These are phyloP conservation scores for Diplogasteroides magnus DNA, from an alignment of 1,140 invertebrate genomes.

Conservation along the genomic window DNA sequence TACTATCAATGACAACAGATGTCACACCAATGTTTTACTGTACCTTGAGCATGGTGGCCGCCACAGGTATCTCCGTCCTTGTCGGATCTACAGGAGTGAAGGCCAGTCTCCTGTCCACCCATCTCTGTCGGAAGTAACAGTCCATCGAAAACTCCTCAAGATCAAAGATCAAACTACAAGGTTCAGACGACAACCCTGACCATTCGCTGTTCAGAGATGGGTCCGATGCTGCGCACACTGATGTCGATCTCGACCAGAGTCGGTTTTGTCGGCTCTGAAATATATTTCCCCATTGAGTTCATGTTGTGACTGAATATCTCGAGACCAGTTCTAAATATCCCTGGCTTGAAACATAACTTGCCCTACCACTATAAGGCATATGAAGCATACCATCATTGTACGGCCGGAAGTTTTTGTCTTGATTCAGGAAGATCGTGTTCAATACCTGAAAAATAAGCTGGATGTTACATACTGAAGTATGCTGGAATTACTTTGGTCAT, in stretches of 20 bases:
- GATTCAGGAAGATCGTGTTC: conserved; percentile 60
- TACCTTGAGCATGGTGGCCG: conserved; percentile 83
- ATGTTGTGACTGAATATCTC: too few species aligned
- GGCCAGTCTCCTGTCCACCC: conserved; percentile 83
- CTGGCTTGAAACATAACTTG: too few species aligned
- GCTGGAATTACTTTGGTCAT: too few species aligned
- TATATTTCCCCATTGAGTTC: conserved; percentile 15
- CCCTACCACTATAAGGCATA: too few species aligned
- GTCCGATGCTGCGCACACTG: conserved; percentile 61
- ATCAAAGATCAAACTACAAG: conserved; percentile 57
- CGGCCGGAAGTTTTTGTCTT: conserved; percentile 62
- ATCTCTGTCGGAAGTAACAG: conserved; percentile 96
- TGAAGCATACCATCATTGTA: conserved; percentile 58
- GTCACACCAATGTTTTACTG: conserved; percentile 67
- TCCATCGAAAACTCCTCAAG: conserved; percentile 88
- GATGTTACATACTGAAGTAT: too few species aligned
- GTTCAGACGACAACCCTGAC: conserved; percentile 51
- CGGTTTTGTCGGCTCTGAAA: conserved; percentile 1
- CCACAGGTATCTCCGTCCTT: conserved; percentile 62
- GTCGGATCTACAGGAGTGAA: conserved; percentile 59
- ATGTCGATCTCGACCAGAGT: conserved; percentile 58
- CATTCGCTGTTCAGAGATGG: conserved; percentile 62
- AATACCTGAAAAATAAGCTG: too few species aligned
- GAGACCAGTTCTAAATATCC: too few species aligned
- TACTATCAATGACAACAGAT: background rate